Evolutionary conservation across 2,888 invertebrate species (phyloP), one percentile per base, ranked within the genome.

Genomic region (Diarsia dahlii): DNA sequence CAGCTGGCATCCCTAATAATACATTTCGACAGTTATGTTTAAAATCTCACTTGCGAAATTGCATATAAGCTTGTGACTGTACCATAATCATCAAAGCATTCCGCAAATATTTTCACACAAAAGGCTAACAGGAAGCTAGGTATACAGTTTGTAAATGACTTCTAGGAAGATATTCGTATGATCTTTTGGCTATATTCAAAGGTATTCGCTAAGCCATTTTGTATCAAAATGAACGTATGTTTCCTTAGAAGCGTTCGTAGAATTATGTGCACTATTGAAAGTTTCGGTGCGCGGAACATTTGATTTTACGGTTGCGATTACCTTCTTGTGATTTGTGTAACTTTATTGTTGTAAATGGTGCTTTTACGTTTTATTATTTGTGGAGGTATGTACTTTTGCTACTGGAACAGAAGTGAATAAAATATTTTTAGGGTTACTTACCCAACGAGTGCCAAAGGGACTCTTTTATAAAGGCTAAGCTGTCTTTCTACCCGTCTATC

Each of bases 191-290:
- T 60, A 78, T 67, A 74, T 83, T 72, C 81, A 82, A 79, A 85
- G 78, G 77, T 67, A 82, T 84, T 86, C 52, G 86, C 78, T 74
- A 71, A 71, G 75, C 78, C 71, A 75, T 82, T 85, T 85, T 82
- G 84, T 82, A 89, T 89, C 84, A 85, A 84, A 85, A 82, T 76
- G 71, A 45, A 74, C 67, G 67, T 80, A 66, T 80, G 81, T 81
- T 90, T 89, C 88, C 90, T 84, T 79, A 71, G 63, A 74, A 74
- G 67, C 46, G 72, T 89, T 89, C 87, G 48, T 6, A 70, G 87
- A 89, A 90, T 67, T 50, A 52, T 45, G 68, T 66, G 34, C 15
- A 15, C 67, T 66, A 71, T 86, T 87, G 84, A 82, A 81, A 71
- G 79, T 78, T 80, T 79, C 67, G 82, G 83, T 65, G 71, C 62